phyloP scores from a whole-genome alignment of 2,113 vertebrate species.

The Campylomormyrus numenius region DNA sequence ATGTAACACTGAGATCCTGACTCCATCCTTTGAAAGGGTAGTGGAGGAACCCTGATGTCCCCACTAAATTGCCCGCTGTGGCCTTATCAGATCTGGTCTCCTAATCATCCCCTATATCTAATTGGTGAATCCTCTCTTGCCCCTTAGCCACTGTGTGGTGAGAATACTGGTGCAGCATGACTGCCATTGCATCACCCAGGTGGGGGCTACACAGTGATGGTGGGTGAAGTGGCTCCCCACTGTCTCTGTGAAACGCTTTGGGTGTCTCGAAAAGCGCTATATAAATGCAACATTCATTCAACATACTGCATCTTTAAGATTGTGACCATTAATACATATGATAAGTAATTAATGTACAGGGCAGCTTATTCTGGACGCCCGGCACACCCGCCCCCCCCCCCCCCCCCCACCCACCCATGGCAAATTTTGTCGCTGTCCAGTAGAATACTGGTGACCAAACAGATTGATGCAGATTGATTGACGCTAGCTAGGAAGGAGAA shows the following conservation, averaged over 20 bases:
- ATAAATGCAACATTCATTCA: neutral
- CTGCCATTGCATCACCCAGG: neutral
- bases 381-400: too few species aligned
- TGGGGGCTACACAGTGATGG: neutral
- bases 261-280: too few species aligned
- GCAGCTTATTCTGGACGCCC: neutral
- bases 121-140: neutral
- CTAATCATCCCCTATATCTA: neutral
- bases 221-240: too few species aligned
- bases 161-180: neutral
- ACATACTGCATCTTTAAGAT: neutral
- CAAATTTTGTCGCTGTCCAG: too few species aligned
- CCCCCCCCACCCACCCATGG: too few species aligned
- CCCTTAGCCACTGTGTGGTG: neutral
- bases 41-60: too few species aligned
- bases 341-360: neutral
- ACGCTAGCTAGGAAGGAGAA: too few species aligned
- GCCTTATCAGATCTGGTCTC: neutral
- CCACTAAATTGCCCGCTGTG: neutral
- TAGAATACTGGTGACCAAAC: too few species aligned
- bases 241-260: too few species aligned
- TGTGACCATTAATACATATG: neutral
- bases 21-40: neutral
- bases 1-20: neutral
- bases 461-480: too few species aligned